phyloP scores from a whole-genome alignment of 2,113 vertebrate species.

The Polypterus senegalus region DNA sequence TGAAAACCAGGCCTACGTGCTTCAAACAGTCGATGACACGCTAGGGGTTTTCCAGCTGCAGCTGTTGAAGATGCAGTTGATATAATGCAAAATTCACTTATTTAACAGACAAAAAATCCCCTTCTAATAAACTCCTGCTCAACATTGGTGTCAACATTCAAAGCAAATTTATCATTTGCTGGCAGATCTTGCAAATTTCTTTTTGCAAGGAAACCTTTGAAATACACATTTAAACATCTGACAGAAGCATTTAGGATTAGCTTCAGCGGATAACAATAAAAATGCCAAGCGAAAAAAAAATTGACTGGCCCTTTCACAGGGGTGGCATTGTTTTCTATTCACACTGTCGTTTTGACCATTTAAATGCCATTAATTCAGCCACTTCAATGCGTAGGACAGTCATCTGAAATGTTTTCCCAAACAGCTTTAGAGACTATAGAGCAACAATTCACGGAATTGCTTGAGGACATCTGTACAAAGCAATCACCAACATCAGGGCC shows the following conservation, averaged over 20 bases:
- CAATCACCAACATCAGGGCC: slow-evolving; percentile 38
- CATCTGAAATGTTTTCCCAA: slow-evolving; percentile 74
- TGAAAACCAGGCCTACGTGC: too few species aligned
- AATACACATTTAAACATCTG: not conserved
- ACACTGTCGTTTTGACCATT: slow-evolving; percentile 61
- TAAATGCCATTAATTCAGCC: slow-evolving; percentile 75
- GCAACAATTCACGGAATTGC: slow-evolving; percentile 71
- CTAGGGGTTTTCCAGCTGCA: too few species aligned
- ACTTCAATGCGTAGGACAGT: slow-evolving; percentile 68
- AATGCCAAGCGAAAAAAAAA: slow-evolving; percentile 50
- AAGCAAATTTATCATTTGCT: too few species aligned
- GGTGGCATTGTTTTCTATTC: slow-evolving; percentile 63
- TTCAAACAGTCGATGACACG: too few species aligned
- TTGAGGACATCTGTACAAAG: slow-evolving; percentile 65
- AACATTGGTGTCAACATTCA: too few species aligned
- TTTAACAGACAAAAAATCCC: too few species aligned
- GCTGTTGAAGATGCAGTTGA: too few species aligned
- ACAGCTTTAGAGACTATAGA: slow-evolving; percentile 65
- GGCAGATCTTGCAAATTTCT: too few species aligned
- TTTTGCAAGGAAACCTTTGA: not conserved
- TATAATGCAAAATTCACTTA: too few species aligned
- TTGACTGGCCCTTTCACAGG: slow-evolving; percentile 42
- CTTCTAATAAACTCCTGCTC: too few species aligned
- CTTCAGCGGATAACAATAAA: slow-evolving; percentile 31
- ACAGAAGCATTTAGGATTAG: slow-evolving; percentile 17